Evolutionary conservation across 2,888 invertebrate species (phyloP), one percentile per base, ranked within the genome.

Genomic region (Oligia fasciuncula): DNA sequence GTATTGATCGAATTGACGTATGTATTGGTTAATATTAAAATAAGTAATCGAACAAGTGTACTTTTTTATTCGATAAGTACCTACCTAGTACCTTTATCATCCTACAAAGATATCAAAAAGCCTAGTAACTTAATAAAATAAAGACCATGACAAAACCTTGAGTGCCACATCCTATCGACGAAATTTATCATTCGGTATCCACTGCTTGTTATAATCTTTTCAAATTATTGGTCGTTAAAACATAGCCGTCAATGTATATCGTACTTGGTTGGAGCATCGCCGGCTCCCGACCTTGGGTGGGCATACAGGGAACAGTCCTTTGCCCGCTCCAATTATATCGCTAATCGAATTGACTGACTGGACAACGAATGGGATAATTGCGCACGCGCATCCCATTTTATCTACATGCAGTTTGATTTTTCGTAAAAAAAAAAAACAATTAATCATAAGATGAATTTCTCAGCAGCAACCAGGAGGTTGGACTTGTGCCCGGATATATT

Each of bases 331-430:
- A 96, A 96, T 96, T 95, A 96, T 91, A 77, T 72, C 87, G 72
- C 93, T 96, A 96, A 96, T 96, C 96, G 96, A 96, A 96, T 96
- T 96, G 96, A 95, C 92, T 95, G 95, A 94, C 96, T 94, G 85
- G 78, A 91, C 91, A 83, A 82, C 86, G 89, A 95, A 96, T 96
- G 94, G 91, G 92, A 96, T 96, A 96, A 96, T 96, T 96, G 96
- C 90, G 79, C 94, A 93, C 93, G 93, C 94, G 94, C 94, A 93
- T 94, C 94, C 94, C 89, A 94, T 93, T 90, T 88, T 87, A 83
- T 89, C 85, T 91, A 95, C 86, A 92, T 93, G 93, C 19, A 11
- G 89, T 90, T 85, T 81, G 13, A 63, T 60, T 75, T 76, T 19
- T 2, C 2, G 11, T 0, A 4, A 62, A 63, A 1, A 14, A 1